A percentile compares a stretch with the other conserved stretches of the same genome.
phyloP scores from a whole-genome alignment of 2,113 vertebrate genomes.

The Orcinus orca region DNA sequence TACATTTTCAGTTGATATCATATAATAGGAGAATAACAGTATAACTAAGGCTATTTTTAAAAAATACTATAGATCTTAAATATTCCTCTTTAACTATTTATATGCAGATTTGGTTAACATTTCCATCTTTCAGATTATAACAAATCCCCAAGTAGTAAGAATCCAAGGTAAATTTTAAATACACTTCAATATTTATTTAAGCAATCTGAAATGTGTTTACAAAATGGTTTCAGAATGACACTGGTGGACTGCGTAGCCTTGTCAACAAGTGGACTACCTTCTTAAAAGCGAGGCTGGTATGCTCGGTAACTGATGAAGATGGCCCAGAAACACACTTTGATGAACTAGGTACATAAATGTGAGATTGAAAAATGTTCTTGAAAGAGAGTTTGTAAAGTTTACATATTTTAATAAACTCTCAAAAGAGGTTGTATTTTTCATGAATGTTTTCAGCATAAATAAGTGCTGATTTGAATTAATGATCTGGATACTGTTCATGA shows the following conservation, averaged over 20 bases:
- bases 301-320: constrained; percentile 96
- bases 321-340: constrained; percentile 97
- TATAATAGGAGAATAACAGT: not conserved
- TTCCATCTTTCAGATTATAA: not conserved
- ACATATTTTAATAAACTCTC: not conserved
- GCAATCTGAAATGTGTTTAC: constrained; percentile 44
- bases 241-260: constrained; percentile 96
- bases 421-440: not conserved
- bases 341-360: constrained; percentile 89
- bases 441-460: not conserved
- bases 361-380: not conserved
- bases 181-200: not conserved
- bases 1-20: not conserved
- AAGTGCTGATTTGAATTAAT: not conserved
- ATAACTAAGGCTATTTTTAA: not conserved
- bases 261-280: constrained; percentile 99
- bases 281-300: constrained; percentile 95
- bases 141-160: not conserved
- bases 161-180: not conserved
- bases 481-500: not conserved
- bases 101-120: not conserved
- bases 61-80: not conserved
- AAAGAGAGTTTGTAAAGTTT: not conserved
- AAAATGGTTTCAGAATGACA: constrained; percentile 90
- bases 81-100: not conserved